Percentiles rank a stretch among this genome's conserved stretches.
Conservation (phyloP, 1,140 invertebrate genomes). For the Sitobion miscanthi region DNA sequence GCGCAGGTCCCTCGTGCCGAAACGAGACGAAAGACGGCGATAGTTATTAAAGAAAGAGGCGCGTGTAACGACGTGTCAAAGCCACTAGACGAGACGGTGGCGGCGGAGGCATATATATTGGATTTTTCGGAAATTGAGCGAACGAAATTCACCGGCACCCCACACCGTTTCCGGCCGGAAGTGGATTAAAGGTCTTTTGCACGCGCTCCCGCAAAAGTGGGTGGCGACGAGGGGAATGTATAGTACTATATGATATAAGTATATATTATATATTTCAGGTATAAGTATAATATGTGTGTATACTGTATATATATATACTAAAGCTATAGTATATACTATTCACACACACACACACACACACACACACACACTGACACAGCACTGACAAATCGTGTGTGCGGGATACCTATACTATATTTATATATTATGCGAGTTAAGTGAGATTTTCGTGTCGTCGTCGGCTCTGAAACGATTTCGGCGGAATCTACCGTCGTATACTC, state of each 20-base stretch:
- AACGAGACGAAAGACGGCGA: background rate
- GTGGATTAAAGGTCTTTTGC: slow-evolving; percentile 51
- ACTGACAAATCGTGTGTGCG: background rate
- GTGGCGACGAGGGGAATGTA: background rate
- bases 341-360: background rate
- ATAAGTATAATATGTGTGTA: background rate
- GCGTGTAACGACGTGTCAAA: slow-evolving; percentile 52
- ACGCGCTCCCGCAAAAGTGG: background rate
- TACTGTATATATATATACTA: too few relatives aligned
- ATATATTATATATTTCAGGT: background rate
- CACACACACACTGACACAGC: background rate
- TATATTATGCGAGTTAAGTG: background rate
- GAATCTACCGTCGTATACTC: background rate
- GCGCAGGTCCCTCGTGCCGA: background rate
- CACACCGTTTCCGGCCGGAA: slow-evolving; percentile 45
- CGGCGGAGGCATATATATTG: slow-evolving; percentile 49
- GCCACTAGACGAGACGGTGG: background rate
- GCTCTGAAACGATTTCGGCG: background rate
- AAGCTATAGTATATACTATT: background rate
- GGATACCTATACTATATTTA: background rate
- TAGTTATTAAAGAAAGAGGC: slow-evolving; percentile 32
- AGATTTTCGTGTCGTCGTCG: slow-evolving; percentile 9
- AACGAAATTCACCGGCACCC: slow-evolving; percentile 38
- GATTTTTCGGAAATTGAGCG: slow-evolving; percentile 55
- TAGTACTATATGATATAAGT: background rate